Percentiles rank a stretch among this genome's conserved stretches.
These are phyloP conservation scores for Temnothorax unifasciatus DNA, from an alignment of 2,888 invertebrate genomes.

Conservation along the genomic window DNA sequence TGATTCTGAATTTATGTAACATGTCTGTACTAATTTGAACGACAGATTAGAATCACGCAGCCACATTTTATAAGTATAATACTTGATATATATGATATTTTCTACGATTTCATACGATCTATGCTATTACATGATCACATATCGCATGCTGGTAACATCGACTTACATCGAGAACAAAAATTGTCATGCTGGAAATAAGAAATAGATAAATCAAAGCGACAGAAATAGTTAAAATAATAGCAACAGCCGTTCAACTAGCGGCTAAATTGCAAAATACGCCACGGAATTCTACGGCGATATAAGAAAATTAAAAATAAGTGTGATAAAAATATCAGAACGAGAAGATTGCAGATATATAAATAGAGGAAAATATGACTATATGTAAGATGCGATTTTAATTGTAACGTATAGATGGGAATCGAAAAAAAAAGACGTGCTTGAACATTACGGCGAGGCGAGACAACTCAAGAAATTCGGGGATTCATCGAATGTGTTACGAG, in stretches of 20 bases:
- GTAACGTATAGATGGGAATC: neutral
- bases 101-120: neutral
- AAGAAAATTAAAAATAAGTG: constrained; percentile 15
- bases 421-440: neutral
- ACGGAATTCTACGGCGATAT: neutral
- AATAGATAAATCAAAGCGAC: constrained; percentile 25
- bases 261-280: neutral
- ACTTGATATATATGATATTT: neutral
- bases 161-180: constrained; percentile 12
- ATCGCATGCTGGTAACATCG: constrained; percentile 23
- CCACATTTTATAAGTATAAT: constrained; percentile 1
- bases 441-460: neutral
- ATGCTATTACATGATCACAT: neutral
- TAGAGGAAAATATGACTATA: neutral
- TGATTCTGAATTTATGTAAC: neutral
- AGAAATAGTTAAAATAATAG: constrained; percentile 7
- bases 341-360: neutral
- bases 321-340: neutral
- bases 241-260: neutral
- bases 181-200: constrained; percentile 18
- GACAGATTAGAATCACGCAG: constrained; percentile 10
- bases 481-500: constrained; percentile 4
- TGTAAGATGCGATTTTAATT: neutral
- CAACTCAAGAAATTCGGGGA: neutral
- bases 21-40: neutral